A percentile compares a stretch with the other conserved stretches of the same genome.
Conservation (phyloP, 2,888 invertebrate genomes). For the Augochlorella aurata region DNA sequence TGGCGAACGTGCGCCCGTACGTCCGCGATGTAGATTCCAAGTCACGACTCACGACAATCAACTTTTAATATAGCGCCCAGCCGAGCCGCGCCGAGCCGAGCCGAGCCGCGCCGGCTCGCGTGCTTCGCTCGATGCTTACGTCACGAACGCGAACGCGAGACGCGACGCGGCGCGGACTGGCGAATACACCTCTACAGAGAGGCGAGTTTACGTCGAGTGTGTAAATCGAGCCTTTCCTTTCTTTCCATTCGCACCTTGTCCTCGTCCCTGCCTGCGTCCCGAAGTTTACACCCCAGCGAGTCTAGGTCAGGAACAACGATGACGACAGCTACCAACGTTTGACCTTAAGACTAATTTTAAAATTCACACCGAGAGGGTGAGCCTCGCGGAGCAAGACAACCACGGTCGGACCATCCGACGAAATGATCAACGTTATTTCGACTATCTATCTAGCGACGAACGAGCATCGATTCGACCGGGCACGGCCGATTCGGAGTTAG, state of each 20-base stretch:
- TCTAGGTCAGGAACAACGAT: slow-evolving; percentile 68
- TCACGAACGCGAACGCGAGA: slow-evolving; percentile 19
- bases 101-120: slow-evolving; percentile 29
- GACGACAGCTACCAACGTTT: slow-evolving; percentile 67
- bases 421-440: slow-evolving; percentile 47
- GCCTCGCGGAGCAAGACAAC: slow-evolving; percentile 33
- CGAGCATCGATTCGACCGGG: background rate
- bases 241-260: slow-evolving; percentile 60
- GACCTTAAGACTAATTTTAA: slow-evolving; percentile 67
- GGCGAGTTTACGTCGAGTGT: slow-evolving; percentile 36
- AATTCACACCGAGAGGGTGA: slow-evolving; percentile 45
- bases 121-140: slow-evolving; percentile 36
- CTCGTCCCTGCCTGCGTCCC: slow-evolving; percentile 42
- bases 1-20: slow-evolving; percentile 3
- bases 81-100: background rate
- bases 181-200: slow-evolving; percentile 17
- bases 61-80: slow-evolving; percentile 44
- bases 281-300: slow-evolving; percentile 63
- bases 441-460: slow-evolving; percentile 9
- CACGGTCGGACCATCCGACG: slow-evolving; percentile 27
- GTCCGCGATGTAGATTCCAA: slow-evolving; percentile 22
- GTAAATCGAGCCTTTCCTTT: slow-evolving; percentile 49
- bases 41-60: slow-evolving; percentile 46
- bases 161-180: background rate
- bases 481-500: no score